Evolutionary conservation across 2,888 invertebrate species (phyloP).

Genomic region (Oscheius myriophilus): DNA sequence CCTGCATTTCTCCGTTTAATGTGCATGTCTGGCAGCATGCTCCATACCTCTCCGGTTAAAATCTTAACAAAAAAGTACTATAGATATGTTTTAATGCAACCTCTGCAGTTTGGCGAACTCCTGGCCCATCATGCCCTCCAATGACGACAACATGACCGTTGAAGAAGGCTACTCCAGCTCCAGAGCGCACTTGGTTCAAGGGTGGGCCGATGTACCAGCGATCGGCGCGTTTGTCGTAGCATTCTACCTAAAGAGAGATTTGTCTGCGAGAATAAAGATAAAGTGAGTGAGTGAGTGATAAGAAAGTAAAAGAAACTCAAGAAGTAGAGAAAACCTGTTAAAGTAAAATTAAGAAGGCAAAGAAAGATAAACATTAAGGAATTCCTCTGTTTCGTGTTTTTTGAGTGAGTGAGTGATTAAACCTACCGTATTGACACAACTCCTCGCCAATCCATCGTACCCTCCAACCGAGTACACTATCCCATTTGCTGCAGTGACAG

Average conservation of each 20-base stretch:
- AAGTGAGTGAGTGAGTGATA: too few relatives aligned
- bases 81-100: slow-evolving; percentile 1
- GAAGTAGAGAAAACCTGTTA: too few relatives aligned
- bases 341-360: too few relatives aligned
- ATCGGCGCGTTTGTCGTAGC: slow-evolving; percentile 38
- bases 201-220: slow-evolving; percentile 37
- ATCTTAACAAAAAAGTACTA: slow-evolving; percentile 20
- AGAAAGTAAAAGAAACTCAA: too few relatives aligned
- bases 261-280: too few relatives aligned
- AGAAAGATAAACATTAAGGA: too few relatives aligned
- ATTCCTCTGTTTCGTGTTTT: too few relatives aligned
- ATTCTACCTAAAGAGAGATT: slow-evolving; percentile 36
- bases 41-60: slow-evolving; percentile 33
- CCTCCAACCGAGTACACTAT: slow-evolving; percentile 93
- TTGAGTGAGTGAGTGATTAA: neutral
- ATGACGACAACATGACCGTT: slow-evolving; percentile 36
- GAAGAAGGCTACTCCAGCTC: slow-evolving; percentile 39
- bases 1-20: slow-evolving; percentile 33
- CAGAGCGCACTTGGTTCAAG: slow-evolving; percentile 37
- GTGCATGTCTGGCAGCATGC: slow-evolving; percentile 28
- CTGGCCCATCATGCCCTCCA: slow-evolving; percentile 39
- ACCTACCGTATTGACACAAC: slow-evolving; percentile 39
- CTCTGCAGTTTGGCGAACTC: slow-evolving; percentile 35
- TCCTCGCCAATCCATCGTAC: slow-evolving; percentile 81
- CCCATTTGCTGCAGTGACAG: slow-evolving; percentile 95